Conservation (phyloP, 1,140 invertebrate genomes). For the Maniola jurtina region DNA sequence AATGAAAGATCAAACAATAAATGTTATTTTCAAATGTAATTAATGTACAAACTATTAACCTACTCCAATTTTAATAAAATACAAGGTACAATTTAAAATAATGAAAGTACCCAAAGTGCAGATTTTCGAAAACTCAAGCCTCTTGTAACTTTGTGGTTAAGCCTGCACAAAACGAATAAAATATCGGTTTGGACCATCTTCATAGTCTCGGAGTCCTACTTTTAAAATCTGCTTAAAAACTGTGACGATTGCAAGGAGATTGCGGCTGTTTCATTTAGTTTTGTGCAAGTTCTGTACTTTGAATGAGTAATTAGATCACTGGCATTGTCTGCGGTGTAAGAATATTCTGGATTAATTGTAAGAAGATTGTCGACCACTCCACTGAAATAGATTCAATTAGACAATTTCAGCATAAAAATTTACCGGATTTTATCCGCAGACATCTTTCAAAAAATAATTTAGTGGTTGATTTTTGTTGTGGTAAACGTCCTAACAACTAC, state of each 20-base stretch:
- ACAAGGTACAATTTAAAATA: no score
- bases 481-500: no score
- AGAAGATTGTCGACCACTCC: conserved; percentile 56
- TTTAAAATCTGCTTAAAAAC: conserved; percentile 30
- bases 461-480: not conserved
- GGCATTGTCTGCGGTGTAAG: conserved; percentile 40
- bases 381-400: conserved; percentile 47
- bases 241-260: conserved; percentile 23
- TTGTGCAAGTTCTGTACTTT: conserved; percentile 41
- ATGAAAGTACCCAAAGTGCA: not conserved
- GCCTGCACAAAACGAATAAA: conserved; percentile 2
- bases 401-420: conserved; percentile 16
- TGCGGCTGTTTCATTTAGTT: conserved; percentile 26
- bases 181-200: not conserved
- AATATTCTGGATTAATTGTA: conserved; percentile 58
- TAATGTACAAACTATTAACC: no score
- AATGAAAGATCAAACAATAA: no score
- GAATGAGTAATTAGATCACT: conserved; percentile 43
- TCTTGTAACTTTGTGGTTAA: not conserved
- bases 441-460: not conserved
- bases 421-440: not conserved
- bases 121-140: not conserved
- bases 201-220: conserved; percentile 13
- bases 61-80: no score
- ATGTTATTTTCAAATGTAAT: no score